phyloP scores from a whole-genome alignment of 2,113 vertebrate genomes.

The Leucosticte australis region DNA sequence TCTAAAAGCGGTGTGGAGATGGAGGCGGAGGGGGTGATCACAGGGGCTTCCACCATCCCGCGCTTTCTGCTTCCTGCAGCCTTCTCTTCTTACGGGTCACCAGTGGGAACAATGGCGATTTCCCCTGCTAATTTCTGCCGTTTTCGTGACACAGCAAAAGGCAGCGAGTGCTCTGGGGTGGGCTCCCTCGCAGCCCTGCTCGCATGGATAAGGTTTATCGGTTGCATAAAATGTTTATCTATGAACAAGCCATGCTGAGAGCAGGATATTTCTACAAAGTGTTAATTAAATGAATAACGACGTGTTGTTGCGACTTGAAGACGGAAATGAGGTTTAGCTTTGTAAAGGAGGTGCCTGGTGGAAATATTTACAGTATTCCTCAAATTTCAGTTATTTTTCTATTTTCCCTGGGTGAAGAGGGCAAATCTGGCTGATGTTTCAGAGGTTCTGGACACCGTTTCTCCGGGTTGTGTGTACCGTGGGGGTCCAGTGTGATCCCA shows the following conservation, averaged over 20 bases:
- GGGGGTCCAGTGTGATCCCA: neutral
- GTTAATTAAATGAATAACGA: neutral
- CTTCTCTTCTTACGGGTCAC: neutral
- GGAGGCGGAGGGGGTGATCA: neutral
- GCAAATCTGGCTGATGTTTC: neutral
- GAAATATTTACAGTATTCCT: neutral
- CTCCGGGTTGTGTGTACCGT: neutral
- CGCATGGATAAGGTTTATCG: neutral
- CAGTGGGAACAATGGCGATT: rapidly evolving
- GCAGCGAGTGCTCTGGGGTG: neutral
- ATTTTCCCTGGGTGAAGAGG: neutral
- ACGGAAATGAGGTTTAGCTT: neutral
- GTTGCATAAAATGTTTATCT: neutral
- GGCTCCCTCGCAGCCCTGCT: neutral
- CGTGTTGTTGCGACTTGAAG: neutral
- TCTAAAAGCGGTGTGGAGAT: neutral
- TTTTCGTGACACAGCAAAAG: neutral
- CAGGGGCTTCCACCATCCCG: neutral
- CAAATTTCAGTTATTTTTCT: neutral
- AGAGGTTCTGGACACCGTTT: neutral
- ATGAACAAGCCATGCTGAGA: neutral
- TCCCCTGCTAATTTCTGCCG: neutral
- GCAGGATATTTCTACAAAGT: neutral
- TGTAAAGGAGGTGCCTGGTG: neutral
- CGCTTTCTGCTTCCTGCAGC: neutral